Evolutionary conservation across 1,140 invertebrate genomes (phyloP).

Genomic region (Dufourea novaeangliae): DNA sequence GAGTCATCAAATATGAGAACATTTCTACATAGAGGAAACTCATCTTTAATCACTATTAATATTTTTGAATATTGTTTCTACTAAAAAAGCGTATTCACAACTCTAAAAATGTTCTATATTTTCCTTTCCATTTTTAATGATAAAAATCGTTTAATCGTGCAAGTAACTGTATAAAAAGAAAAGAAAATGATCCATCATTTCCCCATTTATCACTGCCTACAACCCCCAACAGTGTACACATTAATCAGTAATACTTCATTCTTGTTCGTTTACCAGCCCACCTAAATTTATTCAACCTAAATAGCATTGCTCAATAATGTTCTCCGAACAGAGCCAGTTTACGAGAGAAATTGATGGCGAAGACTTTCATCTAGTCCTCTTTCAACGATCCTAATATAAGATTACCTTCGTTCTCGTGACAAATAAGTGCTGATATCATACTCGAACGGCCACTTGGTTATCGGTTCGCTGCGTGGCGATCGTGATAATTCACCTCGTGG

Average conservation of each 20-base stretch:
- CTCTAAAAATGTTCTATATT: no score
- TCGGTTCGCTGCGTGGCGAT: neutral
- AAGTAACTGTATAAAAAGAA: no score
- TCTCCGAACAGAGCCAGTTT: neutral
- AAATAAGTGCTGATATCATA: neutral
- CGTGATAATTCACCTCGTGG: neutral
- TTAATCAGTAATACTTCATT: neutral
- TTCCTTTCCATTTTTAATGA: no score
- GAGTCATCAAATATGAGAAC: no score
- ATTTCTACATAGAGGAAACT: no score
- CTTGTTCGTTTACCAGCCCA: neutral
- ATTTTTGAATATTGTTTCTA: no score
- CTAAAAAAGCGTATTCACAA: no score
- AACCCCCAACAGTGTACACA: no score
- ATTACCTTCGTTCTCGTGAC: neutral
- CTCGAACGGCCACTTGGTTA: slow-evolving; percentile 4
- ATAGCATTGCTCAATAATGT: neutral
- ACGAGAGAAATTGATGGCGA: neutral
- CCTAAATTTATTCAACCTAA: neutral
- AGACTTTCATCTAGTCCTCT: neutral
- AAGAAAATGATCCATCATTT: no score
- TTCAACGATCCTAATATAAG: neutral
- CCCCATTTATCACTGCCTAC: no score
- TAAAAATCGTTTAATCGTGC: no score
- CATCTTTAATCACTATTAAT: no score